Evolutionary conservation across 1,140 invertebrate species (phyloP).

Genomic region (Matsumurasca onukii): DNA sequence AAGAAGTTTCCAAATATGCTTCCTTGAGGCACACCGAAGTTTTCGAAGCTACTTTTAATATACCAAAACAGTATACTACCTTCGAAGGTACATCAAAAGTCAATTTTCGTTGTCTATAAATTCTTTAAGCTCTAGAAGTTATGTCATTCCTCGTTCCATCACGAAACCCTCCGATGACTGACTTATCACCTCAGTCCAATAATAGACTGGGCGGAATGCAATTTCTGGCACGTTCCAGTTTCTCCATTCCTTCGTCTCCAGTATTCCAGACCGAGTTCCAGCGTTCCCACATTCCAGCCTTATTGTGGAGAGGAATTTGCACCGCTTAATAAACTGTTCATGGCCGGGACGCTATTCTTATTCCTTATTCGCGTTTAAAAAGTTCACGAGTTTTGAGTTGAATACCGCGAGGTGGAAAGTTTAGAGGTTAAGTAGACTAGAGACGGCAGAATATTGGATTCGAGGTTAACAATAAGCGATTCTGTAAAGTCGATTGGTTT

Average conservation of each 20-base stretch:
- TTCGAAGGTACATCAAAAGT: neutral
- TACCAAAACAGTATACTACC: too few relatives aligned
- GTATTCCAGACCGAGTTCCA: neutral
- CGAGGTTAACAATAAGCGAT: too few relatives aligned
- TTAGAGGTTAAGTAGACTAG: too few relatives aligned
- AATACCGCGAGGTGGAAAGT: too few relatives aligned
- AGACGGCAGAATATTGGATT: too few relatives aligned
- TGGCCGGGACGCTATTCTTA: too few relatives aligned
- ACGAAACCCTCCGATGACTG: neutral
- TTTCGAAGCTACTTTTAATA: too few relatives aligned
- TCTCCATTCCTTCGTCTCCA: neutral
- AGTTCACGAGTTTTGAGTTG: too few relatives aligned
- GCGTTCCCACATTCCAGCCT: neutral
- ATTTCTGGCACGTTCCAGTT: neutral
- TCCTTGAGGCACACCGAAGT: too few relatives aligned
- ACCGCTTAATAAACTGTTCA: conserved; percentile 6
- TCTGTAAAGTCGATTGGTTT: too few relatives aligned
- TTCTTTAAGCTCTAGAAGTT: neutral
- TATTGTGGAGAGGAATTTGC: neutral
- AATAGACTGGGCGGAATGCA: conserved; percentile 7
- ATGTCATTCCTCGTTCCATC: neutral
- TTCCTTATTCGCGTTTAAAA: too few relatives aligned
- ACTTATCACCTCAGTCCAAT: neutral
- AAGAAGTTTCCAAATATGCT: too few relatives aligned
- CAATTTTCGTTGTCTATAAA: neutral